These are phyloP conservation scores for Cryptoleucopteryx plumbea DNA, from an alignment of 2,113 vertebrate species.

Conservation along the genomic window DNA sequence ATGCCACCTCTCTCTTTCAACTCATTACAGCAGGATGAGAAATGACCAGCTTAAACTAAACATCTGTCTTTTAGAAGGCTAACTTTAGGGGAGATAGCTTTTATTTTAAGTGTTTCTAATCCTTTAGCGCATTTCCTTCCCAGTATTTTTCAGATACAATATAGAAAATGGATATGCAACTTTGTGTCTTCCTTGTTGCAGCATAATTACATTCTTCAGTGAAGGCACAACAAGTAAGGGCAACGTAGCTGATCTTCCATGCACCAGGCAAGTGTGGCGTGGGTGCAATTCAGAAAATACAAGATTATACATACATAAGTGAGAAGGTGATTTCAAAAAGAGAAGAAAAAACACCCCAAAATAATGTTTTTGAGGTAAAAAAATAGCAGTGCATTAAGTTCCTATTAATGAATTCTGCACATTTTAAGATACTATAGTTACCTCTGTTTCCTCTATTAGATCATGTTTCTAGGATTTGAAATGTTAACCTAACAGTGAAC, in stretches of 20 bases:
- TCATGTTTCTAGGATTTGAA: background rate
- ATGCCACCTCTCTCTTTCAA: background rate
- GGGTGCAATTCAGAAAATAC: background rate
- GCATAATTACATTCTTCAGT: background rate
- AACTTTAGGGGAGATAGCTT: background rate
- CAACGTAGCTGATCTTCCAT: background rate
- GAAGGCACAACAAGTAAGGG: background rate
- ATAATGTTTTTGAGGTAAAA: background rate
- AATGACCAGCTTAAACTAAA: background rate
- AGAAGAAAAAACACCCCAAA: background rate
- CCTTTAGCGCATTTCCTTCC: background rate
- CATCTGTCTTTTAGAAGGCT: background rate
- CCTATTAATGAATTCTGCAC: background rate
- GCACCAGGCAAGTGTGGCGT: background rate
- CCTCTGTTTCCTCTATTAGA: background rate
- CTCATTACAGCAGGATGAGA: background rate
- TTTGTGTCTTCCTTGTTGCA: background rate
- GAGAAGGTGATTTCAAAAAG: background rate
- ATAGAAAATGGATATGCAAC: background rate
- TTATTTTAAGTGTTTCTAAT: background rate
- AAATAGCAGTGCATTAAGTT: background rate
- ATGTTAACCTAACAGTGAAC: background rate
- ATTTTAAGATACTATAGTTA: background rate
- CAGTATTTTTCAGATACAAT: background rate
- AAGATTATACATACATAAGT: background rate